Conservation (phyloP, 64 coral and sea anemone genomes). For the Actinia tenebrosa region DNA sequence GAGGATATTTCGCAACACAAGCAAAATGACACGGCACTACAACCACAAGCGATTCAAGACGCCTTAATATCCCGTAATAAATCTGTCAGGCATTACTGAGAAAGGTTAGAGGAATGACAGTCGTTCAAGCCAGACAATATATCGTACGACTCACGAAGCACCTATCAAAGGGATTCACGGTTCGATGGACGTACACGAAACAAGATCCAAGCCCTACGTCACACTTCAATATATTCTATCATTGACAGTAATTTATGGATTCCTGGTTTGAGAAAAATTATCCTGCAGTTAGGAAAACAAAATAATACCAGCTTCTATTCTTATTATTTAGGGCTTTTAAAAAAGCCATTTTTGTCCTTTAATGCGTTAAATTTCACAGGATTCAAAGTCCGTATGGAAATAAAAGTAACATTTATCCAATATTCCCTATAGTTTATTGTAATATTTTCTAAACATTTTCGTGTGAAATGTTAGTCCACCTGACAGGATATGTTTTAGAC, state of each 20-base stretch:
- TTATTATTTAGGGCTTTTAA: not conserved
- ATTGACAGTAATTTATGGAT: constrained; percentile 6
- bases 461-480: too few species aligned
- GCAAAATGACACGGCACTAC: not conserved
- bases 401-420: too few species aligned
- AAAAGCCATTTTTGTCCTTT: too few species aligned
- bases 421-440: too few species aligned
- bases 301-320: not conserved
- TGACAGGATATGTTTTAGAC: too few species aligned
- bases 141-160: not conserved
- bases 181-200: not conserved
- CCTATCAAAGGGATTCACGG: constrained; percentile 1
- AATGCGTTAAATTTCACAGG: too few species aligned
- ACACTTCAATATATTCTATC: not conserved
- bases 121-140: not conserved
- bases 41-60: not conserved
- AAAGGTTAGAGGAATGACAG: not conserved
- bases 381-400: too few species aligned
- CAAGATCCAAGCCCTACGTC: not conserved
- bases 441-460: too few species aligned
- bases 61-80: not conserved
- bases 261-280: not conserved
- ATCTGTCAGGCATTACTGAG: not conserved
- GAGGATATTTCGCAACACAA: not conserved
- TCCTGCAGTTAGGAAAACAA: not conserved